Evolutionary conservation across 2,113 vertebrate genomes (phyloP).

Genomic region (Serinus canaria): DNA sequence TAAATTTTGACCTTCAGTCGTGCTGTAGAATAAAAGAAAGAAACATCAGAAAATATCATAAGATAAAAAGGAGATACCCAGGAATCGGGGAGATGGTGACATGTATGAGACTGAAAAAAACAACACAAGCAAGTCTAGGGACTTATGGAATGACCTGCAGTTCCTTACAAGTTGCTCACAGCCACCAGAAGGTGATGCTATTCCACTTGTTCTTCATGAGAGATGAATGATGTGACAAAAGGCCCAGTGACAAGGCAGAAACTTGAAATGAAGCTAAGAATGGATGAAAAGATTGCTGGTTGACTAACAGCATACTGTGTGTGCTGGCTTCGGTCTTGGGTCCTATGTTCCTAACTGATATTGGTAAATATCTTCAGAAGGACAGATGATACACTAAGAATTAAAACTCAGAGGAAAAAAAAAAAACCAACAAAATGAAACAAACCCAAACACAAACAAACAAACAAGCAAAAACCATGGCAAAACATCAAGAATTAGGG

Average conservation of each 20-base stretch:
- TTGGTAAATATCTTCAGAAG: not conserved
- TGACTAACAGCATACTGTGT: not conserved
- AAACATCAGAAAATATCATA: not conserved
- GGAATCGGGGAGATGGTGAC: not conserved
- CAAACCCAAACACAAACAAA: not conserved
- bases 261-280: not conserved
- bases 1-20: not conserved
- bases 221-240: not conserved
- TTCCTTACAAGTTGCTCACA: not conserved
- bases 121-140: not conserved
- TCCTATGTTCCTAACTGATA: not conserved
- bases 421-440: not conserved
- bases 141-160: not conserved
- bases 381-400: not conserved
- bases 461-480: accelerated
- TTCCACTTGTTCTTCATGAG: not conserved
- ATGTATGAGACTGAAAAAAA: not conserved
- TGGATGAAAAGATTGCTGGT: not conserved
- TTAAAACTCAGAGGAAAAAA: not conserved
- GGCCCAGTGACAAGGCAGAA: not conserved
- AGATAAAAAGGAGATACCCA: not conserved
- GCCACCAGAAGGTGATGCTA: not conserved
- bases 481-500: not conserved
- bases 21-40: not conserved
- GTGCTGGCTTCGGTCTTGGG: not conserved